Conservation (phyloP, 1,140 invertebrate genomes). For the Calephelis nemesis region DNA sequence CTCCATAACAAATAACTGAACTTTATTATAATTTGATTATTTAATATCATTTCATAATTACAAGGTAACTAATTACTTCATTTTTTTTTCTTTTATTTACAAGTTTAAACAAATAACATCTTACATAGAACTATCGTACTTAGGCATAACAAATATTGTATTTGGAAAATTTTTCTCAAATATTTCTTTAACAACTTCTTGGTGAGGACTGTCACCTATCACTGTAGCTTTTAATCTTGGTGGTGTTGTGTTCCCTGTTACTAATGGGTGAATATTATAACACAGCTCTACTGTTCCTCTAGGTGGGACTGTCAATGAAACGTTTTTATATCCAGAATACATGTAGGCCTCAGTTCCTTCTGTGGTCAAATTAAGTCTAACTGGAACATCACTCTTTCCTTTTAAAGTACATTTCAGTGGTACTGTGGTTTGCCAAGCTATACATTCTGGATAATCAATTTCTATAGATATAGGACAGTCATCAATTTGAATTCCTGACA, state of each 20-base stretch:
- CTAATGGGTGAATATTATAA: conserved; percentile 87
- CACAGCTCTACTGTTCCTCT: conserved; percentile 80
- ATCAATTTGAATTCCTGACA: conserved; percentile 82
- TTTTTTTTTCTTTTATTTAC: conserved; percentile 73
- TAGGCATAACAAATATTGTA: conserved; percentile 77
- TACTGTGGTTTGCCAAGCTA: conserved; percentile 85
- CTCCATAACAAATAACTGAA: conserved; percentile 61
- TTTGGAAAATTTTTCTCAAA: conserved; percentile 71
- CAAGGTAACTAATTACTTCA: conserved; percentile 60
- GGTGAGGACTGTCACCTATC: conserved; percentile 69
- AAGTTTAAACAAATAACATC: conserved; percentile 29
- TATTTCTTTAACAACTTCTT: conserved; percentile 64
- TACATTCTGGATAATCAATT: conserved; percentile 86
- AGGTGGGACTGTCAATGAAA: conserved; percentile 84
- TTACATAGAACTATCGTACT: conserved; percentile 55
- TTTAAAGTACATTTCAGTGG: conserved; percentile 85
- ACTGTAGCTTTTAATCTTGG: conserved; percentile 83
- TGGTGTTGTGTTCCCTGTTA: conserved; percentile 84
- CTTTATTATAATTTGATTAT: conserved; percentile 44
- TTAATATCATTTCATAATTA: conserved; percentile 66
- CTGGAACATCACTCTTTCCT: conserved; percentile 86
- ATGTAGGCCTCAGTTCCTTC: conserved; percentile 93
- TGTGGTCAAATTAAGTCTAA: conserved; percentile 87
- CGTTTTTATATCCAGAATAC: conserved; percentile 94
- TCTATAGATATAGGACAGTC: conserved; percentile 86